Evolutionary conservation across 1,140 invertebrate genomes (phyloP).

Genomic region (Campoletis sonorensis): DNA sequence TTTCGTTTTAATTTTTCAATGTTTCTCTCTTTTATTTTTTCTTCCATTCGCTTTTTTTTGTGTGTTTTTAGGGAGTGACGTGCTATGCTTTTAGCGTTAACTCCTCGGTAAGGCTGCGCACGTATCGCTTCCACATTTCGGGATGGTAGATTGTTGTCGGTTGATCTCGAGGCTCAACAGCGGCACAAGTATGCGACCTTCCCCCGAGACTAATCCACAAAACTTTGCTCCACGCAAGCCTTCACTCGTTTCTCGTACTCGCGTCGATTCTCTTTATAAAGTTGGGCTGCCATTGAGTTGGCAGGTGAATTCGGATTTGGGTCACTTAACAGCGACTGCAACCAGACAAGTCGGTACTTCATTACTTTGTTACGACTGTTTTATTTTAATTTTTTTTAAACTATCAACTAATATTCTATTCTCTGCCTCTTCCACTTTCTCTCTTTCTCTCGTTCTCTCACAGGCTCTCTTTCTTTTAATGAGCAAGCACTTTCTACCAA

Average conservation of each 20-base stretch:
- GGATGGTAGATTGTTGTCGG: conserved; percentile 67
- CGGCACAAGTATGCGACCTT: conserved; percentile 59
- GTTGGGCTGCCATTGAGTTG: conserved; percentile 96
- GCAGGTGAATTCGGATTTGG: conserved; percentile 98
- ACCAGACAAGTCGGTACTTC: conserved; percentile 74
- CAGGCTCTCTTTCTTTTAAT: not conserved
- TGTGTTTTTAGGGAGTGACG: conserved; percentile 68
- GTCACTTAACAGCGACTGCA: conserved; percentile 95
- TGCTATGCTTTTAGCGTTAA: conserved; percentile 71
- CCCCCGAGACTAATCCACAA: conserved; percentile 88
- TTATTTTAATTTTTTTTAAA: not conserved
- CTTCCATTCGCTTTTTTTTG: conserved; percentile 38
- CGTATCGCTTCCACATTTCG: conserved; percentile 63
- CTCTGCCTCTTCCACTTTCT: not conserved
- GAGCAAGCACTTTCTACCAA: not conserved
- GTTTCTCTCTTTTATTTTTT: conserved; percentile 48
- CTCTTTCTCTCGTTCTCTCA: not conserved
- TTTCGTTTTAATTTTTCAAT: conserved; percentile 1
- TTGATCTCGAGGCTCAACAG: conserved; percentile 58
- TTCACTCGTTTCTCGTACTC: conserved; percentile 98
- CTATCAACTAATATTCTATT: not conserved
- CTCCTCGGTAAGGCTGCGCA: conserved; percentile 73
- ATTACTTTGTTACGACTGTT: conserved; percentile 52
- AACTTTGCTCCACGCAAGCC: conserved; percentile 97
- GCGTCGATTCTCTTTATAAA: conserved; percentile 95